Percentiles rank a stretch among this genome's conserved stretches.
These are phyloP conservation scores for Hylia prasina DNA, from an alignment of 2,113 vertebrate species.

Conservation along the genomic window DNA sequence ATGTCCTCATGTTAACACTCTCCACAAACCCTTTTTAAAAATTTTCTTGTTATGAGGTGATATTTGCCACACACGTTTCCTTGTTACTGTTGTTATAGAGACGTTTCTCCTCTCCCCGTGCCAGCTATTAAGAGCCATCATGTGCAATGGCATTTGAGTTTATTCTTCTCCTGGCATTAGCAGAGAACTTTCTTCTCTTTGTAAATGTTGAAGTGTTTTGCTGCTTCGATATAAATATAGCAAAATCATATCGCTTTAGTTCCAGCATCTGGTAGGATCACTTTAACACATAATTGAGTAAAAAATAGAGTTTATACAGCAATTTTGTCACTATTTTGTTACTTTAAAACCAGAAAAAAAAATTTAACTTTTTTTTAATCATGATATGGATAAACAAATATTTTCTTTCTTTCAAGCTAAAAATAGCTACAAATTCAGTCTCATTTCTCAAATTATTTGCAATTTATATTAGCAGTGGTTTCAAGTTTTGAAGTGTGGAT, in stretches of 20 bases:
- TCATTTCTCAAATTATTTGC: background rate
- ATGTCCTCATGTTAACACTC: background rate
- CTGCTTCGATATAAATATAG: constrained; percentile 41
- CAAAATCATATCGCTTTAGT: background rate
- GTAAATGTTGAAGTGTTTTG: constrained; percentile 51
- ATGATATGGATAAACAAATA: constrained; percentile 19
- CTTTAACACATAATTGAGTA: constrained; percentile 44
- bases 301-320: constrained; percentile 48
- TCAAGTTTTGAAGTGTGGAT: background rate
- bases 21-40: background rate
- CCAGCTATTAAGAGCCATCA: constrained; percentile 14
- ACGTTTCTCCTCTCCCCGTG: background rate
- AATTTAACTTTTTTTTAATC: constrained; percentile 10
- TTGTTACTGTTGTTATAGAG: constrained; percentile 9
- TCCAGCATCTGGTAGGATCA: constrained; percentile 46
- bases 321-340: constrained; percentile 50
- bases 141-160: constrained; percentile 28
- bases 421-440: background rate
- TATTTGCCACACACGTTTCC: background rate
- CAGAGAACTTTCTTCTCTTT: constrained; percentile 9
- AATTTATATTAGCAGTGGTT: constrained; percentile 19
- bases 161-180: constrained; percentile 46
- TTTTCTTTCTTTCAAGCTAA: constrained; percentile 24
- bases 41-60: background rate
- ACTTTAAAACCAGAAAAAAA: constrained; percentile 3